Conservation (phyloP, 2,113 vertebrate genomes). For the Anhinga anhinga region DNA sequence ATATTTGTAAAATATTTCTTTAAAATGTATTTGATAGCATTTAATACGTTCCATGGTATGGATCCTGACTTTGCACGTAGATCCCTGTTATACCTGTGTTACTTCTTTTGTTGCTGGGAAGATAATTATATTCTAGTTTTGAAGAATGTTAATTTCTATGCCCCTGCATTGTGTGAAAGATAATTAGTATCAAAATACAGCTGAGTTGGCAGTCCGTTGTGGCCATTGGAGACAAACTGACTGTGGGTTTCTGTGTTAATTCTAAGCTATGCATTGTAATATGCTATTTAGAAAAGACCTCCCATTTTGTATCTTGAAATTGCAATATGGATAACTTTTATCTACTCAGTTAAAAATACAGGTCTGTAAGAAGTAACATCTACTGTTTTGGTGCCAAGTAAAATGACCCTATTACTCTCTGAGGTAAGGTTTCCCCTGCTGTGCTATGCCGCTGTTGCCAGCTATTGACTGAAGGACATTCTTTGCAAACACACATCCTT, state of each 20-base stretch:
- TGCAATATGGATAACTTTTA: rapidly evolving
- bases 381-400: neutral
- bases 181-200: neutral
- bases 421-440: neutral
- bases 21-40: neutral
- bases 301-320: neutral
- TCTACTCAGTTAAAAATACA: neutral
- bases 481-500: neutral
- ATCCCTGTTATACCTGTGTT: neutral
- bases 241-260: neutral
- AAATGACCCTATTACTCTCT: neutral
- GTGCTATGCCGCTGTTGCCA: neutral
- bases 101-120: neutral
- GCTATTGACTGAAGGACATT: neutral
- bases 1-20: neutral
- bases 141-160: neutral
- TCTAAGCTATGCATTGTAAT: neutral
- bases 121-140: neutral
- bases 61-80: neutral
- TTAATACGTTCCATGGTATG: neutral
- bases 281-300: neutral
- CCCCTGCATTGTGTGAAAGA: neutral
- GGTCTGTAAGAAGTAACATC: neutral
- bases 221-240: neutral
- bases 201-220: neutral